These are phyloP conservation scores for Cygnus olor DNA, from an alignment of 2,797 vertebrate genomes.

Conservation along the genomic window DNA sequence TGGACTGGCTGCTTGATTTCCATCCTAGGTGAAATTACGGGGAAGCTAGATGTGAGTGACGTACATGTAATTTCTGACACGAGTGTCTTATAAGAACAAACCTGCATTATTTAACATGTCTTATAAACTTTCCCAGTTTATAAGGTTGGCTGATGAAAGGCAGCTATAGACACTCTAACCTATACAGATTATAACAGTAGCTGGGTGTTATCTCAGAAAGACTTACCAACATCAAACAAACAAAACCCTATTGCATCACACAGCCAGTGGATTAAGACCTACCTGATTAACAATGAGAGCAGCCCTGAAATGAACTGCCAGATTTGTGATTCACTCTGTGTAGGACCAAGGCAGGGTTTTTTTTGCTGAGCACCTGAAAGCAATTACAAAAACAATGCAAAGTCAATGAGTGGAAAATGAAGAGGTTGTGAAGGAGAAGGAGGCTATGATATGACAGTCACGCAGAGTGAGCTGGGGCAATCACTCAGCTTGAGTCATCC, in stretches of 20 bases:
- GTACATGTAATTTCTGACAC: neutral
- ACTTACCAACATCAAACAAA: neutral
- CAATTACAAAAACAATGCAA: neutral
- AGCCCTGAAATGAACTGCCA: neutral
- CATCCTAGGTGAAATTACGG: neutral
- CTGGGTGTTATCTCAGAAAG: neutral
- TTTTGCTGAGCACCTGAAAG: neutral
- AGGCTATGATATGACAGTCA: neutral
- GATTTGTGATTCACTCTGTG: neutral
- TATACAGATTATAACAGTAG: neutral
- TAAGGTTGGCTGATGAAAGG: neutral
- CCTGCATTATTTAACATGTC: neutral
- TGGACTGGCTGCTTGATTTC: neutral
- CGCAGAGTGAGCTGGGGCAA: neutral
- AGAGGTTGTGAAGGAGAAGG: neutral
- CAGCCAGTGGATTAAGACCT: neutral
- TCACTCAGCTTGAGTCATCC: neutral
- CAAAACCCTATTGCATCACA: neutral
- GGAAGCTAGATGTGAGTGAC: neutral
- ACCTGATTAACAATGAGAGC: neutral
- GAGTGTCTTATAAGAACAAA: neutral
- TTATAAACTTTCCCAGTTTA: neutral
- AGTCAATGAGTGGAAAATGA: neutral
- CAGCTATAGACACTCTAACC: neutral
- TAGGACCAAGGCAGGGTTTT: neutral